Evolutionary conservation across 2,888 invertebrate genomes (phyloP).

Genomic region (Teinopalpus imperialis): DNA sequence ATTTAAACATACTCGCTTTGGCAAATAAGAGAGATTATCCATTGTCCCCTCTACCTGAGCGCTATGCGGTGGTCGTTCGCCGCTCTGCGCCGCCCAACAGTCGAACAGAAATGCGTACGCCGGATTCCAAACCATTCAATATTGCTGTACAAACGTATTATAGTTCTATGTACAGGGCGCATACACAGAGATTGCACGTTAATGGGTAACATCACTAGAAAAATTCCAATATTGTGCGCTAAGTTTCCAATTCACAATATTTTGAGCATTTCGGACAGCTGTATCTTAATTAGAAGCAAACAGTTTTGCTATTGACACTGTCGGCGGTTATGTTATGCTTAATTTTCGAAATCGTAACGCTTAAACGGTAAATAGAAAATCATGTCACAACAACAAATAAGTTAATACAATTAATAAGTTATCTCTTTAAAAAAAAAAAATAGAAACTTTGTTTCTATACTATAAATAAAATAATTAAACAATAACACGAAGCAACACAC

Average conservation of each 20-base stretch:
- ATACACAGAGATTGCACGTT: constrained; percentile 70
- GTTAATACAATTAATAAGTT: constrained; percentile 69
- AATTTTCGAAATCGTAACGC: constrained; percentile 47
- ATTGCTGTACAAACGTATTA: constrained; percentile 66
- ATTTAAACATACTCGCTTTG: constrained; percentile 26
- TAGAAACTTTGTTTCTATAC: constrained; percentile 77
- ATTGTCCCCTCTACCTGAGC: constrained; percentile 5
- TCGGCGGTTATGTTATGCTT: constrained; percentile 52
- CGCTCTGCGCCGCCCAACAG: constrained; percentile 3
- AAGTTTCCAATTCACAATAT: constrained; percentile 77
- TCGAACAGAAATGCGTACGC: background rate
- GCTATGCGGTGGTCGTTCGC: background rate
- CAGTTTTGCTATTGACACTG: constrained; percentile 80
- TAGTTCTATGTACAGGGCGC: constrained; percentile 68
- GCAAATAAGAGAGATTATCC: constrained; percentile 23
- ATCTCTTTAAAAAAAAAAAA: constrained; percentile 73
- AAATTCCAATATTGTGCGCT: constrained; percentile 78
- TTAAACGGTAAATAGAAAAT: constrained; percentile 55
- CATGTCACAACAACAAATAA: constrained; percentile 78
- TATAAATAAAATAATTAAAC: constrained; percentile 72
- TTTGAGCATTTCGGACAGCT: constrained; percentile 79
- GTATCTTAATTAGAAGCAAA: constrained; percentile 70
- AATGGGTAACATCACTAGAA: constrained; percentile 74
- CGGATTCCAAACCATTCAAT: constrained; percentile 32
- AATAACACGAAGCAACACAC: constrained; percentile 80